Evolutionary conservation across 2,797 vertebrate genomes (phyloP).

Genomic region (Helarctos malayanus): DNA sequence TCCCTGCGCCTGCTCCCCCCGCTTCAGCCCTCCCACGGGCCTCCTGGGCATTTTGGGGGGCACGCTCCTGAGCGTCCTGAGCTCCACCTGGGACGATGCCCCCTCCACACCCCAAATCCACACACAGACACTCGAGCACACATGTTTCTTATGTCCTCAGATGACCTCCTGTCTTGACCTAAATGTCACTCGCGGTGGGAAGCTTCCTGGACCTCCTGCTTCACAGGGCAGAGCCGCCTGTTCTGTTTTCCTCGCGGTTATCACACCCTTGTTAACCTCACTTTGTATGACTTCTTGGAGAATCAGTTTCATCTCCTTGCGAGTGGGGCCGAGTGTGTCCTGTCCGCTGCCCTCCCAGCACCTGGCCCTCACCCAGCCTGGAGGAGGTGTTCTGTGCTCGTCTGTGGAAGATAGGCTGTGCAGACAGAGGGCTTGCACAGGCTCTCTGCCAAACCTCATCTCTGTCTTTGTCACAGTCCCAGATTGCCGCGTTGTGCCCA

Average conservation of each 20-base stretch:
- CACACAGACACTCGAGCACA: not conserved
- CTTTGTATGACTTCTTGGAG: too few species aligned
- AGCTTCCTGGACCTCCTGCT: not conserved
- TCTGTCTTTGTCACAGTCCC: not conserved
- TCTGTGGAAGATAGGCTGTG: too few species aligned
- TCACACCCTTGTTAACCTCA: rapidly evolving
- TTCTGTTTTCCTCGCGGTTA: too few species aligned
- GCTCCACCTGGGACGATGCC: not conserved
- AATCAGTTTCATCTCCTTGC: not conserved
- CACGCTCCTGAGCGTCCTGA: not conserved
- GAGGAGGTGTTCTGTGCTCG: rapidly evolving
- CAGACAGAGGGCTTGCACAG: not conserved
- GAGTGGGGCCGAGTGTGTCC: not conserved
- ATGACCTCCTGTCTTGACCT: too few species aligned
- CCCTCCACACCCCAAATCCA: too few species aligned
- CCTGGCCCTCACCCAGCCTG: not conserved
- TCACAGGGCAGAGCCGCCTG: not conserved
- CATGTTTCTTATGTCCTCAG: rapidly evolving
- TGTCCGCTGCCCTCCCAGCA: not conserved
- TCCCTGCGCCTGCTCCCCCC: not conserved
- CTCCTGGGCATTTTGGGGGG: rapidly evolving
- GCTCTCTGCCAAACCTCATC: too few species aligned
- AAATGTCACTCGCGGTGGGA: not conserved
- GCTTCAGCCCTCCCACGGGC: rapidly evolving
- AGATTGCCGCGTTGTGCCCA: not conserved